These are phyloP conservation scores for Callipepla squamata DNA, from an alignment of 2,113 vertebrate species.

Conservation along the genomic window DNA sequence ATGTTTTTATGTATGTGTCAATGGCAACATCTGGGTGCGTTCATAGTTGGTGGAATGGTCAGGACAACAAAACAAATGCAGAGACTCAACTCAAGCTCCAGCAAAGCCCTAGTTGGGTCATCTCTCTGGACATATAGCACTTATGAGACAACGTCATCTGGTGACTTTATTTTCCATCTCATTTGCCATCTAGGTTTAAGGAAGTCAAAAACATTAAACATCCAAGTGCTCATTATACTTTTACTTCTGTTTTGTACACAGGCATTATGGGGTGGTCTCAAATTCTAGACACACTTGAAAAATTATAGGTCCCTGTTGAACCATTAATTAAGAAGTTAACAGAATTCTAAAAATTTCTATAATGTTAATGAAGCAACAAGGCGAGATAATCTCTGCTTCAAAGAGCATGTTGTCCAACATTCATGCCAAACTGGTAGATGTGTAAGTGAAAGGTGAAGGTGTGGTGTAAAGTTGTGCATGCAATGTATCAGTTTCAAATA, in stretches of 20 bases:
- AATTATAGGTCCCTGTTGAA: not conserved
- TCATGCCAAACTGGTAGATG: not conserved
- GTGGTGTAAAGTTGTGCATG: not conserved
- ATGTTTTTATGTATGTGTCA: rapidly evolving
- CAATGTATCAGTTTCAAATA: not conserved
- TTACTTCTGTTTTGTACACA: not conserved
- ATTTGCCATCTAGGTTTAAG: not conserved
- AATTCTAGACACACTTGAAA: not conserved
- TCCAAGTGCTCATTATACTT: not conserved
- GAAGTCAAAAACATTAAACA: not conserved
- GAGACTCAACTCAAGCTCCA: not conserved
- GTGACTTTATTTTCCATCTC: not conserved
- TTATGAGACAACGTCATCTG: not conserved
- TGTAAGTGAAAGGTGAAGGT: not conserved
- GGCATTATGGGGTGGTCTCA: not conserved
- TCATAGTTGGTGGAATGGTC: not conserved
- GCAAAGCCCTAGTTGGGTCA: not conserved
- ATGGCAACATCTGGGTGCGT: not conserved
- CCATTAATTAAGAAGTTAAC: not conserved
- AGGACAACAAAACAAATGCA: not conserved
- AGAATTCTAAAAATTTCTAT: not conserved
- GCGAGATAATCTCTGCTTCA: not conserved
- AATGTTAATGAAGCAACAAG: not conserved
- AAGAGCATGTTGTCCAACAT: not conserved
- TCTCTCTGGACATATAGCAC: not conserved